Evolutionary conservation across 2,797 vertebrate species (phyloP), one percentile per base, ranked within the genome.

Genomic region (Gobio occitaniae): DNA sequence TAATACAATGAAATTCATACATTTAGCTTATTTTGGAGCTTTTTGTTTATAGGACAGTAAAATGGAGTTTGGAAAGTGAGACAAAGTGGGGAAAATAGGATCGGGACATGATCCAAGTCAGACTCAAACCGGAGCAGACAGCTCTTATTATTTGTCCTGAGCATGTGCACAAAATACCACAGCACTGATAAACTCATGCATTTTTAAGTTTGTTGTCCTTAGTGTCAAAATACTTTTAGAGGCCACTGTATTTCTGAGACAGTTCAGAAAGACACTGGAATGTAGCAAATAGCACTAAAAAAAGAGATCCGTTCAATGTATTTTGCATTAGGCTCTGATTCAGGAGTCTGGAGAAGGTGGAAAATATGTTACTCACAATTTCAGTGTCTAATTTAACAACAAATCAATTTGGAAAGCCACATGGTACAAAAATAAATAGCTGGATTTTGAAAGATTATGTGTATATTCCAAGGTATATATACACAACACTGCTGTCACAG

Each of bases 81-180:
- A 69, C 32, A 68, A n/a, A n/a, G 25, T 25, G 29, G 52, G n/a
- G 21, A 25, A 61, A 61, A 44, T 29, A 52, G 32, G 6, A 41
- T 61, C 56, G 25, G 54, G 13, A 61, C 7, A 9, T 44, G 75
- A 77, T 21, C 36, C 32, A 44, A 54, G 36, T 77, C 75, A 78
- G 21, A 25, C 36, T 78, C 36, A 78, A 78, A 56, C 74, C 19
- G n/a, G 52, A 78, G 52, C 36, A 54, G 15, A 44, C 21, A 78
- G 13, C 75, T 52, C 25, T 29, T 75, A 52, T 19, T 68, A 75
- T 19, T 66, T 75, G 47, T 50, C 71, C 47, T 32, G 16, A 19
- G 15, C 47, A 78, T 77, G 13, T 25, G 54, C 36, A 78, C 54
- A 29, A 78, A 61, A 78, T 78, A n/a, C 54, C 75, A 61, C 75